Base-by-base conservation (phyloP, 2,113 vertebrate species). In the Tylochromis polylepis region DNA sequence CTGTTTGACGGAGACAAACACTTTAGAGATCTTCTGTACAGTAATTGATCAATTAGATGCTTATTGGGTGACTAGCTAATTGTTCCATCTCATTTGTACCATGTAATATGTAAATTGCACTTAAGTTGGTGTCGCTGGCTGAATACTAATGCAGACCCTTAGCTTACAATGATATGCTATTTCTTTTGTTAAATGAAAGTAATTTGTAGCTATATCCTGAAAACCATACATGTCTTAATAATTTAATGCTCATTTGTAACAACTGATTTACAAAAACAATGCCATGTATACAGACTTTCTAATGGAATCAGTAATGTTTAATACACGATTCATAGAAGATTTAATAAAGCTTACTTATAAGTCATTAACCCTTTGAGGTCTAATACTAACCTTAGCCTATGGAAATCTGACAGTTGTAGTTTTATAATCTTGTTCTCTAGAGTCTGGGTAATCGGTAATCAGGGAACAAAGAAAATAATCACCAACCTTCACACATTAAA, bases 41-140 rank as follows among this genome's bases (percentile, higher is more conserved):
- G 20, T 87, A 58, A 81, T 82, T 78, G 84, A 85, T 65, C 14
- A 83, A n/a, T 91, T 86, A 86, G 41, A 65, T 22, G 27, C 41
- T 88, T 24, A 53, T 4, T 27, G 57, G 36, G 83, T 59, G 24
- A 80, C 57, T 38, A 34, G 22, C n/a, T 84, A 84, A 62, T 87
- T 49, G 46, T 77, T 86, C 62, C 70, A 59, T 46, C 56, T 87
- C 57, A 84, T 90, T 89, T 79, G 59, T 62, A 18, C 70, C 22
- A 60, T 75, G 10, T 81, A 49, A 79, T 75, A 78, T 82, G 62
- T 62, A 82, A 70, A 60, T 29, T 82, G 29, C 36, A 70, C 46
- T 81, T 36, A 58, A 36, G 77, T 70, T 65, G 67, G 14, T 53
- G 46, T 53, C 78, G 49, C 38, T 81, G 22, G 38, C 36, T 88